Evolutionary conservation across 2,888 invertebrate genomes (phyloP).

Genomic region (Thymelicus lineola): DNA sequence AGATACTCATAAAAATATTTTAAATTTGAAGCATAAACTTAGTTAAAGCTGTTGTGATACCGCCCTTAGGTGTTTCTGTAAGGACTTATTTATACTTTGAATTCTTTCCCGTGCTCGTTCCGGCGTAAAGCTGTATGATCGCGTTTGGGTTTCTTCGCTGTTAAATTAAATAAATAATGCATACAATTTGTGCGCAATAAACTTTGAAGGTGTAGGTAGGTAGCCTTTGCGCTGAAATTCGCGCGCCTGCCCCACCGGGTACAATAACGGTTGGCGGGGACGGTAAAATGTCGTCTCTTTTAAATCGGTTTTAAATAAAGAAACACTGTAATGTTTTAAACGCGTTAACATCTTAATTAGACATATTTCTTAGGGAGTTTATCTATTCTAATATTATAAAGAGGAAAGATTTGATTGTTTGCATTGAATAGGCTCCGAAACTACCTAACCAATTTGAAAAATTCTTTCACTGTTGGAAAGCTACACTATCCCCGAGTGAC

Average conservation of each 20-base stretch:
- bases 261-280: conserved; percentile 69
- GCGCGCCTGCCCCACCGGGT: conserved; percentile 71
- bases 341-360: too few species aligned
- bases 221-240: conserved; percentile 72
- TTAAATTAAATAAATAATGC: conserved; percentile 85
- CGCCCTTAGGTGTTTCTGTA: conserved; percentile 4
- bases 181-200: conserved; percentile 83
- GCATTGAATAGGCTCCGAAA: too few species aligned
- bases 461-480: too few species aligned
- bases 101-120: conserved; percentile 63
- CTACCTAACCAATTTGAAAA: too few species aligned
- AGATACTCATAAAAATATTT: too few species aligned
- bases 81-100: conserved; percentile 45
- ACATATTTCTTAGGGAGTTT: too few species aligned
- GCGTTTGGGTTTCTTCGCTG: conserved; percentile 80
- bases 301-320: neutral
- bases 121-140: conserved; percentile 66
- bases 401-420: too few species aligned
- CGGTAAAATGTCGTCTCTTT: conserved; percentile 54
- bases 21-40: too few species aligned
- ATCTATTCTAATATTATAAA: too few species aligned
- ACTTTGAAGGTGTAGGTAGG: conserved; percentile 74
- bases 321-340: neutral
- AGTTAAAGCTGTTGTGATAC: neutral
- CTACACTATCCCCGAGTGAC: too few species aligned